Conservation (phyloP, 2,113 vertebrate genomes). For the Beaufortia kweichowensis region DNA sequence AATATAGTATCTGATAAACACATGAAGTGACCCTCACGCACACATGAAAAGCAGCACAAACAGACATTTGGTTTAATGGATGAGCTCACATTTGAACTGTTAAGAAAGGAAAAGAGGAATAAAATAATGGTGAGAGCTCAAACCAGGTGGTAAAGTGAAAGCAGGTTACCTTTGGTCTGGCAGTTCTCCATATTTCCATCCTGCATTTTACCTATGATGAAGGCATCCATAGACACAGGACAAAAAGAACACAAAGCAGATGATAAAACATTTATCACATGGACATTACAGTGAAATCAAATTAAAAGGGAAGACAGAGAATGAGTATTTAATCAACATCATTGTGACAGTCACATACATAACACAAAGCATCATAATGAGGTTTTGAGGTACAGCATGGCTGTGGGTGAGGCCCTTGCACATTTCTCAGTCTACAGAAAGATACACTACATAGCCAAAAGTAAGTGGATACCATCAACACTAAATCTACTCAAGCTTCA, state of each 20-base stretch:
- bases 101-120: neutral
- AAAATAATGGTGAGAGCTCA: conserved; percentile 40
- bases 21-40: conserved; percentile 52
- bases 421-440: neutral
- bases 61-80: conserved; percentile 57
- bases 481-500: too few relatives aligned
- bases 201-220: conserved; percentile 99
- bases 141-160: conserved; percentile 65
- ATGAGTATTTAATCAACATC: conserved; percentile 75
- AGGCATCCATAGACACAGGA: conserved; percentile 93
- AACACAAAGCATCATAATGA: conserved; percentile 57
- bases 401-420: conserved; percentile 21
- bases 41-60: conserved; percentile 58
- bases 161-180: conserved; percentile 98
- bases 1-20: neutral
- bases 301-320: conserved; percentile 76
- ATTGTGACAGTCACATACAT: conserved; percentile 69
- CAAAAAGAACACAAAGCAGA: conserved; percentile 85
- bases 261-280: conserved; percentile 80
- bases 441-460: neutral
- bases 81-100: neutral
- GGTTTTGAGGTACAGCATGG: conserved; percentile 32
- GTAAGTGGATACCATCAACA: too few relatives aligned
- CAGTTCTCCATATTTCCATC: conserved; percentile 99
- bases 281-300: conserved; percentile 75